Evolutionary conservation across 2,113 vertebrate genomes (phyloP), one percentile per base, ranked within the genome.

Genomic region (Micromys minutus): DNA sequence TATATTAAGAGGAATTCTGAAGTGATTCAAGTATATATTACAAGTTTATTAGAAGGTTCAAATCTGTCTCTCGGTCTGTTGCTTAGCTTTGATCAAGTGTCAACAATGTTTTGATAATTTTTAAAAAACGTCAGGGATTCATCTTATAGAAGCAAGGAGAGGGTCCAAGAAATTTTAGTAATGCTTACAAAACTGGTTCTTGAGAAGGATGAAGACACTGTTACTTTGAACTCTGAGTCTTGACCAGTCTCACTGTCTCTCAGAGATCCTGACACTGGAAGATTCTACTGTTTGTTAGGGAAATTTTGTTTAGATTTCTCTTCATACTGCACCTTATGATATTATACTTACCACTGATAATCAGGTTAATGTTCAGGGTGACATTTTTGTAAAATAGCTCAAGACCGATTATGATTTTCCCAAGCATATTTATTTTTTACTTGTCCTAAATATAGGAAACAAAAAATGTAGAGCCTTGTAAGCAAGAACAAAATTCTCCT

Each of bases 401-500:
- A 39, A 87, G 81, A 94, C 57, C 67, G 26, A 93, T 95, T 72
- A 85, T 91, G 71, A 88, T 72, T 87, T 97, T 94, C 71, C 85
- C 57, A 96, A 90, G 50, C 50, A 87, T 85, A 65, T 91, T 93
- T 94, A n/a, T n/a, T 50, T 65, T 61, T 72, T 29, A 45, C 63
- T 89, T 94, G 79, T 79, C 90, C 94, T 87, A 17, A 92, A 90
- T 94, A 57, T 84, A 97, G 93, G 79, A 63, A 71, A n/a, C 89
- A 79, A 45, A 22, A 22, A 93, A 67, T 90, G 50, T 65, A 94
- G 83, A 63, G 77, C 90, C 96, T 93, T 84, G 90, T 90, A 81
- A 96, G 52, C 72, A 47, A 96, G 90, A 95, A 94, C 84, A 91
- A 79, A 91, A 61, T 63, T 96, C 39, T 94, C 92, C 79, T 90